Percentiles rank a stretch among this genome's conserved stretches.
Evolutionary conservation across 2,113 vertebrate species (phyloP).

Genomic region (Lophius piscatorius): DNA sequence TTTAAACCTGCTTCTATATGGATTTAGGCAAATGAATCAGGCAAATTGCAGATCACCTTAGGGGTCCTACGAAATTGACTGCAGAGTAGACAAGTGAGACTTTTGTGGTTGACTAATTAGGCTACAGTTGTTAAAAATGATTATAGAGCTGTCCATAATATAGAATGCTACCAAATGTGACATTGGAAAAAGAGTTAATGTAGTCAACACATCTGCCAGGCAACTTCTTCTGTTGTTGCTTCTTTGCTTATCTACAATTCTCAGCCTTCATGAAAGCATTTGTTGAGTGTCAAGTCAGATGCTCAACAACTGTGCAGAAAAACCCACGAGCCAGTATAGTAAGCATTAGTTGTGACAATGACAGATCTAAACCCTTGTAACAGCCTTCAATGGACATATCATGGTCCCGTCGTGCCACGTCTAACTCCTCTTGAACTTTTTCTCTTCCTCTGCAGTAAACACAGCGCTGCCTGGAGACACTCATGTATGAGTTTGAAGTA

Average conservation of each 20-base stretch:
- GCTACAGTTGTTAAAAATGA: no score
- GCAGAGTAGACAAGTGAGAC: no score
- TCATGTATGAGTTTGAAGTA: constrained; percentile 67
- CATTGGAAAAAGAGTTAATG: no score
- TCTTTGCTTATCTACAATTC: background rate
- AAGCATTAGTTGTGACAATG: constrained; percentile 65
- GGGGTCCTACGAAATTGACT: no score
- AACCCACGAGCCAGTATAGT: constrained; percentile 40
- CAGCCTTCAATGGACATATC: constrained; percentile 63
- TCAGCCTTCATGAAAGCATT: constrained; percentile 34
- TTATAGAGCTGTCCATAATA: no score
- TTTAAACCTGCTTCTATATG: no score
- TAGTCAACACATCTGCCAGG: constrained; percentile 6
- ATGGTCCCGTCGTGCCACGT: constrained; percentile 58
- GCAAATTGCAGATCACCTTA: no score
- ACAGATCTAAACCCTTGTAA: constrained; percentile 57
- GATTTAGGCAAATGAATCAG: no score
- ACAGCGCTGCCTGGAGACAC: constrained; percentile 50
- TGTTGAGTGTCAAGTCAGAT: constrained; percentile 35
- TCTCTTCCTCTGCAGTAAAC: constrained; percentile 50
- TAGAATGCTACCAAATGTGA: no score
- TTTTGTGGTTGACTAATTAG: no score
- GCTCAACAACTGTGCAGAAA: constrained; percentile 22
- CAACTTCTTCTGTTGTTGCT: no score
- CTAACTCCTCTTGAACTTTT: constrained; percentile 64